Evolutionary conservation across 1,140 invertebrate genomes (phyloP), one percentile per base, ranked within the genome.

Genomic region (Tenebrio molitor): DNA sequence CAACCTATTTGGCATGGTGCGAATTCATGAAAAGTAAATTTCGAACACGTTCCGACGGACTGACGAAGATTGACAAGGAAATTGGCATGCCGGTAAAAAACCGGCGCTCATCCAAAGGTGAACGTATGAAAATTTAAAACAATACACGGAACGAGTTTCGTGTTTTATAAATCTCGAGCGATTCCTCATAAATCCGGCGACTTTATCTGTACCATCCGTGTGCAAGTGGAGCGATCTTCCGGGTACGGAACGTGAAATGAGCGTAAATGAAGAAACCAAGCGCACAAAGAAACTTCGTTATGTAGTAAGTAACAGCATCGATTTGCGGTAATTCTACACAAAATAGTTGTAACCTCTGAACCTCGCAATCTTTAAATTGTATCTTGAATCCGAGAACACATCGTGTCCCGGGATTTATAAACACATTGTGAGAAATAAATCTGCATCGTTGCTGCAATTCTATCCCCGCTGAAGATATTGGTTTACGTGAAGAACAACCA

Each of bases 281-380:
- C 50, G 10, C 50, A 58, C 50, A 58, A 58, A 58, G 50, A 29
- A 58, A 58, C 50, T 58, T 29, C 19, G 50, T 58, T 58, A 15
- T 34, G 19, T 21, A 58, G 21, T 42, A 63, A 33, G 42, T 39
- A 65, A 66, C 64, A 66, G 64, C 36, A 41, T 39, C 63, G 64
- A 66, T 66, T 66, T 66, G 64, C 64, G 41, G 41, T 58, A 66
- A 71, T 71, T 71, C 34, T 41, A 71, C 69, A 71, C 69, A 71
- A 71, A 71, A 71, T 66, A 66, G 36, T 53, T 66, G 69, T 71
- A 66, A 71, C 69, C 69, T 71, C 58, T 71, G 58, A 65, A 71
- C 69, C 39, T 39, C 23, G 33, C 42, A 71, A 71, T 71, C 69
- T 66, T 66, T 71, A 66, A 71, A 71, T 71, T 71, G 50, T 71